Evolutionary conservation across 2,797 vertebrate species (phyloP).

Genomic region (Chiroxiphia lanceolata): DNA sequence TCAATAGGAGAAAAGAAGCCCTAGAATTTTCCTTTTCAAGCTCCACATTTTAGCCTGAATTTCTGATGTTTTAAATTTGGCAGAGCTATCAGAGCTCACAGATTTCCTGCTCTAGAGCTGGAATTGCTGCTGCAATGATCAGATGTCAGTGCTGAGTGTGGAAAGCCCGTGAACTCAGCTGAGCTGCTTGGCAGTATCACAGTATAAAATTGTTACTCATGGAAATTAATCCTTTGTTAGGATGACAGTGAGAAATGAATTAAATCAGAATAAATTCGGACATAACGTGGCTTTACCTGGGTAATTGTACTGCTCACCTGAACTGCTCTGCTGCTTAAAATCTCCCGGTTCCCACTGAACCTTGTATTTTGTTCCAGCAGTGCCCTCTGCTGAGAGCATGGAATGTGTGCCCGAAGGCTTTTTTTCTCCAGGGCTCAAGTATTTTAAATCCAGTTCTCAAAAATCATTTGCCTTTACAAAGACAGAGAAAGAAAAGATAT

Average conservation of each 20-base stretch:
- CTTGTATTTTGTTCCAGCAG: background rate
- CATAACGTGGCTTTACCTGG: background rate
- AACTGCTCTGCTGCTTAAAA: background rate
- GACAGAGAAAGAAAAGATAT: background rate
- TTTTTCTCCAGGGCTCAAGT: rapidly evolving
- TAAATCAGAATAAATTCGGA: background rate
- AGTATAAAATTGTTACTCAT: background rate
- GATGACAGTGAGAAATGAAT: background rate
- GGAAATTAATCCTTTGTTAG: background rate
- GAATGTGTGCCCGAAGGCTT: background rate
- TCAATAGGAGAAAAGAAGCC: background rate
- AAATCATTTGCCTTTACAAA: background rate
- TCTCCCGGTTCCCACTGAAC: rapidly evolving
- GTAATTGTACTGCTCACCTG: background rate
- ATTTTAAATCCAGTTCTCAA: background rate
- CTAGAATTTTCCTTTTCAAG: background rate
- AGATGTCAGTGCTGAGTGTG: background rate
- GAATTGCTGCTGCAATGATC: background rate
- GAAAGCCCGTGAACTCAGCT: background rate
- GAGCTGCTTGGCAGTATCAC: background rate
- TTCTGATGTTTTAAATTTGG: background rate
- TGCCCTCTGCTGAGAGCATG: slow-evolving; percentile 52
- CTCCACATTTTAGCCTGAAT: background rate
- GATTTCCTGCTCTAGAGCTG: background rate
- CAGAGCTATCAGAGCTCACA: background rate